Conservation (phyloP, 1,140 invertebrate species). For the Epicauta chinensis region DNA sequence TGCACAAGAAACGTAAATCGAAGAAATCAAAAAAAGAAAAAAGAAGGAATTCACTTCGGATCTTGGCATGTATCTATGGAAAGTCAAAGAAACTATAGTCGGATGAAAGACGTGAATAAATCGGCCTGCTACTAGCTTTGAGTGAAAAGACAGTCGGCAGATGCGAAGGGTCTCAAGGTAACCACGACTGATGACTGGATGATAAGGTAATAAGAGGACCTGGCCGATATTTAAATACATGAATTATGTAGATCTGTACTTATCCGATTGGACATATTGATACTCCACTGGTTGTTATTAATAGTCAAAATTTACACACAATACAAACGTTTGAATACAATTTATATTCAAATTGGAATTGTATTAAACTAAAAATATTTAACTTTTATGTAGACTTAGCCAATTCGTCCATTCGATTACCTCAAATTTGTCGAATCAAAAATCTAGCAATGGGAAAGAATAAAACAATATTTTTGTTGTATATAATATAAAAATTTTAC, state of each 20-base stretch:
- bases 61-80: conserved; percentile 1
- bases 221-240: conserved; percentile 42
- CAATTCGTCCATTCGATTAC: no score
- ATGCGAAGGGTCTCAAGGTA: conserved; percentile 6
- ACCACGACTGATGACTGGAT: conserved; percentile 30
- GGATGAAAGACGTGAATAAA: conserved; percentile 13
- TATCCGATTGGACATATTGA: conserved; percentile 44
- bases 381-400: no score
- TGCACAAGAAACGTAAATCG: conserved; percentile 8
- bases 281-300: conserved; percentile 41
- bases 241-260: conserved; percentile 43
- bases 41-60: conserved; percentile 3
- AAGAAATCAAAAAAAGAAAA: neutral
- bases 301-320: conserved; percentile 44
- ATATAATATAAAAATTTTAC: conserved; percentile 30
- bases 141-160: conserved; percentile 11
- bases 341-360: conserved; percentile 37
- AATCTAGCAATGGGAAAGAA: no score
- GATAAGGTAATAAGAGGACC: conserved; percentile 42
- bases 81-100: conserved; percentile 11
- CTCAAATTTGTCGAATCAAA: no score
- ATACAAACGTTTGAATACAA: conserved; percentile 41
- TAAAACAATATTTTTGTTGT: no score
- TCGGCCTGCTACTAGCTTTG: conserved; percentile 5
- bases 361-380: neutral